Percentiles rank a stretch among this genome's conserved stretches.
Conservation (phyloP, 2,797 vertebrate species). For the Pangasius krempfi region DNA sequence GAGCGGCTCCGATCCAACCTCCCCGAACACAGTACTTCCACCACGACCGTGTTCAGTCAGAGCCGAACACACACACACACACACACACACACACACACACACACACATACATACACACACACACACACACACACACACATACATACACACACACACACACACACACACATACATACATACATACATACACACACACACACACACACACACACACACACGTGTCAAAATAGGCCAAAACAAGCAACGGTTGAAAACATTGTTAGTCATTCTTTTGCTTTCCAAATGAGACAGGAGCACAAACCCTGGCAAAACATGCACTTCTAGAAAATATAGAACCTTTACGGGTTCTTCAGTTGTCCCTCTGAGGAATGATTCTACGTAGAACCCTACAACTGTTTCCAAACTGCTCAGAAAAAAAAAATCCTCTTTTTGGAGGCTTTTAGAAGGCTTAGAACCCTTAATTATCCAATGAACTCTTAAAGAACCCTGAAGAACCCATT, state of each 20-base stretch:
- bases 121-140: background rate
- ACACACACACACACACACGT: background rate
- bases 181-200: background rate
- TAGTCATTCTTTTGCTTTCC: background rate
- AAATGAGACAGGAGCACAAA: background rate
- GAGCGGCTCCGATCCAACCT: background rate
- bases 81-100: too few species aligned
- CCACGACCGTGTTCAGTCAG: conserved; percentile 20
- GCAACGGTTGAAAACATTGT: background rate
- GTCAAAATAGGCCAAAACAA: background rate
- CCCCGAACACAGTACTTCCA: background rate
- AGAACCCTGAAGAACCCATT: background rate
- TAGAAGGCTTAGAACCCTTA: background rate
- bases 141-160: background rate
- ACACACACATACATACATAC: background rate
- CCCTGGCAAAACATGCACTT: background rate
- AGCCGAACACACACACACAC: conserved; percentile 20
- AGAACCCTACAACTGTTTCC: background rate
- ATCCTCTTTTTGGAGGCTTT: background rate
- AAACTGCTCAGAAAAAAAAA: background rate
- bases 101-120: too few species aligned
- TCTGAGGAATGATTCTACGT: background rate
- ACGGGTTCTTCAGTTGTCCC: background rate
- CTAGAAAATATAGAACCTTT: background rate
- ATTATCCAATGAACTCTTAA: background rate